These are phyloP conservation scores for Adrianichthys oophorus DNA, from an alignment of 2,797 vertebrate species.

Conservation along the genomic window DNA sequence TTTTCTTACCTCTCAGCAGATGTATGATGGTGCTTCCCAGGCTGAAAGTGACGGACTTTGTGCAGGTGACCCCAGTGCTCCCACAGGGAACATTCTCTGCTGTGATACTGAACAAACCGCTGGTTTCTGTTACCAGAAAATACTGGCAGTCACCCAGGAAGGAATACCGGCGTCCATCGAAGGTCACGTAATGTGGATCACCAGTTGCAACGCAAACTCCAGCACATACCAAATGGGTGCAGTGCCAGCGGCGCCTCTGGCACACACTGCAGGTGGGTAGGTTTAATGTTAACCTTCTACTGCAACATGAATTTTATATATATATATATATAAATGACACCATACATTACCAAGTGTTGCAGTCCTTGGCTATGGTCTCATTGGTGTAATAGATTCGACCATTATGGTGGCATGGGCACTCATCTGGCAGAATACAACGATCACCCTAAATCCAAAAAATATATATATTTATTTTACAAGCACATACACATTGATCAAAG, in stretches of 20 bases:
- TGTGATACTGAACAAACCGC: constrained; percentile 80
- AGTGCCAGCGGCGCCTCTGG: constrained; percentile 82
- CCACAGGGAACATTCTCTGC: constrained; percentile 91
- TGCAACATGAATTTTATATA: too few relatives aligned
- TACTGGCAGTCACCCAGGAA: constrained; percentile 93
- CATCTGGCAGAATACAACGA: constrained; percentile 78
- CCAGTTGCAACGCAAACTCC: constrained; percentile 89
- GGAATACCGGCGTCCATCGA: constrained; percentile 86
- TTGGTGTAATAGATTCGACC: constrained; percentile 83
- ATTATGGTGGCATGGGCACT: constrained; percentile 89
- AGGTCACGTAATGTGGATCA: constrained; percentile 91
- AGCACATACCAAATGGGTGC: constrained; percentile 70
- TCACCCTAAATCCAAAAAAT: constrained; percentile 68
- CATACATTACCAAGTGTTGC: constrained; percentile 86
- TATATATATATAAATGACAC: background rate
- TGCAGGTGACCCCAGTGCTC: constrained; percentile 86
- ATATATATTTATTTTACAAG: background rate
- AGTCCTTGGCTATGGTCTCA: constrained; percentile 87
- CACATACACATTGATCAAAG: background rate
- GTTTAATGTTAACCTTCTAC: background rate
- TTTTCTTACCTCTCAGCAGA: constrained; percentile 84
- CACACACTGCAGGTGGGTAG: constrained; percentile 75
- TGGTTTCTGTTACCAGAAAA: constrained; percentile 79
- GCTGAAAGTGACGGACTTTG: constrained; percentile 85
- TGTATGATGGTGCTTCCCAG: constrained; percentile 84